Conservation (phyloP, 2,113 vertebrate species). For the Xyrauchen texanus region DNA sequence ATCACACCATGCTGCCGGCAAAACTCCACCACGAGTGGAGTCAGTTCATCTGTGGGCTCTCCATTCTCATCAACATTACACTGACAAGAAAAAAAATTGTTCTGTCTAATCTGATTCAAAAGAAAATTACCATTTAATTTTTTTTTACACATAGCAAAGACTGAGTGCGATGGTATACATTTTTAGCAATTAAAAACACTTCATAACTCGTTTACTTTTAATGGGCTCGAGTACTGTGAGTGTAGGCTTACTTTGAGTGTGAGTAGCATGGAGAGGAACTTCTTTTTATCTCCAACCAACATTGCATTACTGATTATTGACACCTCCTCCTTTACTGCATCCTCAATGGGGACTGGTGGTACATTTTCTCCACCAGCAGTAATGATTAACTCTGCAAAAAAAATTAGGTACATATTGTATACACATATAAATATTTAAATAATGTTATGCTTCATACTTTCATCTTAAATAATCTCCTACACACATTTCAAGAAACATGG, state of each 20-base stretch:
- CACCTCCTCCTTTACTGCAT: slow-evolving; percentile 69
- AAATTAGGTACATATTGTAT: background rate
- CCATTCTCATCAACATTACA: slow-evolving; percentile 69
- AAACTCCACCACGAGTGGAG: slow-evolving; percentile 60
- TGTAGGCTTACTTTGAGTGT: slow-evolving; percentile 73
- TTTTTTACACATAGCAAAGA: too few species aligned
- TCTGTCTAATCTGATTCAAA: too few species aligned
- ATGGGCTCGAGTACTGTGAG: background rate
- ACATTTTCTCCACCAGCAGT: slow-evolving; percentile 81
- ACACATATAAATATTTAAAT: too few species aligned
- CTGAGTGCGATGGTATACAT: too few species aligned
- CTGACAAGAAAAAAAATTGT: slow-evolving; percentile 46
- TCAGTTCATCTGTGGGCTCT: slow-evolving; percentile 72
- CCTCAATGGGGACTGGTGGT: slow-evolving; percentile 76
- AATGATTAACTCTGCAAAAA: slow-evolving; percentile 75
- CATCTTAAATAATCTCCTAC: too few species aligned
- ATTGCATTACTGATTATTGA: slow-evolving; percentile 76
- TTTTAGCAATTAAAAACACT: too few species aligned
- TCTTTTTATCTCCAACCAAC: slow-evolving; percentile 78
- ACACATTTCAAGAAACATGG: too few species aligned
- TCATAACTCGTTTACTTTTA: too few species aligned
- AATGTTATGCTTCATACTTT: too few species aligned
- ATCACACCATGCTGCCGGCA: slow-evolving; percentile 58
- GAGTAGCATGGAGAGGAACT: slow-evolving; percentile 79
- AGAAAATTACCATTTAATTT: too few species aligned